Base-by-base conservation (phyloP, 2,888 invertebrate species). In the Deilephila elpenor region DNA sequence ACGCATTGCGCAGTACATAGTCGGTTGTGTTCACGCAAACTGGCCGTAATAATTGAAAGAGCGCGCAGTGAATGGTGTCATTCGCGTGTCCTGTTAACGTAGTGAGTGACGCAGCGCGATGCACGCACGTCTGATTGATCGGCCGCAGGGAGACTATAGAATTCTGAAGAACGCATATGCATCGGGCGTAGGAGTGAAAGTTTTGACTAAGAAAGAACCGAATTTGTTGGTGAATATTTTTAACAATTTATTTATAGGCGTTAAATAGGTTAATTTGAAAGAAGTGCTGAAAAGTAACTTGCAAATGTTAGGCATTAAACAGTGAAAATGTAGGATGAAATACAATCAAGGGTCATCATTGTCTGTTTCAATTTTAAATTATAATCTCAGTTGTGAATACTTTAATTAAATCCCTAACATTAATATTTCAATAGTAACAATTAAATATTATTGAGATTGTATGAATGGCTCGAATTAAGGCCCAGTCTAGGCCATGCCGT, bases 21-120 rank as follows among this genome's bases (percentile, higher is more conserved):
- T 1, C 32, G 32, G 32, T 29, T 32, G 0, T 17, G 19, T 17
- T 61, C 61, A 61, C 8, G n/a, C 62, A n/a, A 62, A 34, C 11
- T 29, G 19, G 19, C 8, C 11, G 34, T 62, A 62, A 37, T 62
- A 62, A 62, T 62, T 34, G 62, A 62, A 62, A 34, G 62, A 62
- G 62, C 62, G 62, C n/a, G 37, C 20, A 11, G 11, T 67, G 61
- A 8, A 32, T 37, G 70, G 37, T 71, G 79, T 80, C 83, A 60
- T 60, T 82, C 77, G 62, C 78, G 51, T 75, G 82, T 83, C 83
- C 74, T 72, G 76, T 82, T 81, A 83, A 59, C 81, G 79, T 25
- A 25, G 67, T 51, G 32, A 32, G 61, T 25, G 29, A 32, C 37
- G n/a, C 34, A 34, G 17, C 5, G 17, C 44, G 32, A 67, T 67